phyloP scores from a whole-genome alignment of 2,113 vertebrate genomes.

The Carettochelys insculpta region DNA sequence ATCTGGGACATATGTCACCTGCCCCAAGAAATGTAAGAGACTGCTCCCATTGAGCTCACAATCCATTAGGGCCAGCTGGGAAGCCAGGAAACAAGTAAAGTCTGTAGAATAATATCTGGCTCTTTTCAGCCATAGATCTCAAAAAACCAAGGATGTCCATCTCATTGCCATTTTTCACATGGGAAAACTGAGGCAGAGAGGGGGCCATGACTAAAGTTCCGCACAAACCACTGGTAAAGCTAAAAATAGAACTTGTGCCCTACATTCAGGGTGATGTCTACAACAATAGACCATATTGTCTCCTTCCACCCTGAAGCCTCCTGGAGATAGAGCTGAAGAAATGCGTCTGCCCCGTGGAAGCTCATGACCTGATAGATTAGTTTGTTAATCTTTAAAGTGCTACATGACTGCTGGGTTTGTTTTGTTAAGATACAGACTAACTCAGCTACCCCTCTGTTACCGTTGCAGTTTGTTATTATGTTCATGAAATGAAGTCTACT shows the following conservation, averaged over 20 bases:
- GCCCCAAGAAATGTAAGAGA: background rate
- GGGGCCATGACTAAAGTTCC: background rate
- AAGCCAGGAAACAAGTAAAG: background rate
- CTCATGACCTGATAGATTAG: too few species aligned
- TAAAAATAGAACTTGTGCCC: background rate
- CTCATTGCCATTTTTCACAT: conserved; percentile 3
- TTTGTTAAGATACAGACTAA: too few species aligned
- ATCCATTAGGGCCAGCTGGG: background rate
- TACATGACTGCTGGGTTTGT: too few species aligned
- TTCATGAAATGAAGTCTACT: background rate
- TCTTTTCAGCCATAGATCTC: background rate
- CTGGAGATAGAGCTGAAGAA: too few species aligned
- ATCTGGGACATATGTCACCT: background rate
- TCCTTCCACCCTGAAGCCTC: too few species aligned
- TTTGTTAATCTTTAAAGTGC: too few species aligned
- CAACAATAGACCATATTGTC: background rate
- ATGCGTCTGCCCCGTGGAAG: too few species aligned
- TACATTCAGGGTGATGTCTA: background rate
- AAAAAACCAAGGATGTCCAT: background rate
- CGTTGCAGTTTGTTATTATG: background rate
- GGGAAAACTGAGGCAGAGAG: conserved; percentile 14
- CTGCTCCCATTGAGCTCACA: background rate
- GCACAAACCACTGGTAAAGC: background rate
- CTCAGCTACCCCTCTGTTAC: too few species aligned
- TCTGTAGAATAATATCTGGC: background rate